Base-by-base conservation (phyloP, 2,113 vertebrate genomes). In the Syngnathus scovelli region DNA sequence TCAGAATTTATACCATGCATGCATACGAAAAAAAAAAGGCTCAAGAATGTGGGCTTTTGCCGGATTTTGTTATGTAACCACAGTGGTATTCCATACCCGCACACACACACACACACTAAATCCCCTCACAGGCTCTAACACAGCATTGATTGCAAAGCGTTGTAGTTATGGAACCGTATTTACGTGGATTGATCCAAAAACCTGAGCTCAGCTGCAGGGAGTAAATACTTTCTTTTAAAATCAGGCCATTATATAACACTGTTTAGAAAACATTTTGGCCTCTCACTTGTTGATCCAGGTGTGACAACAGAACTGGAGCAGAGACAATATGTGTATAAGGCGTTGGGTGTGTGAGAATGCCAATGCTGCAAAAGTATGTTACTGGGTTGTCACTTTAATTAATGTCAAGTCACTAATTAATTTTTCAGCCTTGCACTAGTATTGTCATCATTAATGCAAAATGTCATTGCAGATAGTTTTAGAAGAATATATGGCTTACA, bases 41-140 rank as follows among this genome's bases (percentile, higher is more conserved):
- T 64, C n/a, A 72, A 9, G 1, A 68, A 0, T 52, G 18, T 10
- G 39, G 5, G 58, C 0, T 61, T 61, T 19, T 4, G 27, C 55
- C 59, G 67, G 66, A 58, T 75, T 75, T 73, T 66, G 59, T 83
- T 83, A 74, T 58, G 66, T 64, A 77, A 80, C 49, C 69, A 51
- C 39, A 61, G 43, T 3, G 36, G 33, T 59, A 61, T 66, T 78
- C 73, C 48, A 70, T 43, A 41, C 67, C 33, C 68, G 6, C 11
- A 8, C 43, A 13, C 19, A 5, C 18, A 5, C 18, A 21, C 15
- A 43, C 61, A 7, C 38, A 23, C 18, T 74, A 69, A 76, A 79
- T 80, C 66, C 58, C 69, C 52, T 0, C 6, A 27, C 58, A 27
- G 58, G 16, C 56, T 8, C 16, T 12, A 7, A 37, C 61, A 41